Conservation (phyloP, 2,113 vertebrate species). For the Desmodus rotundus region DNA sequence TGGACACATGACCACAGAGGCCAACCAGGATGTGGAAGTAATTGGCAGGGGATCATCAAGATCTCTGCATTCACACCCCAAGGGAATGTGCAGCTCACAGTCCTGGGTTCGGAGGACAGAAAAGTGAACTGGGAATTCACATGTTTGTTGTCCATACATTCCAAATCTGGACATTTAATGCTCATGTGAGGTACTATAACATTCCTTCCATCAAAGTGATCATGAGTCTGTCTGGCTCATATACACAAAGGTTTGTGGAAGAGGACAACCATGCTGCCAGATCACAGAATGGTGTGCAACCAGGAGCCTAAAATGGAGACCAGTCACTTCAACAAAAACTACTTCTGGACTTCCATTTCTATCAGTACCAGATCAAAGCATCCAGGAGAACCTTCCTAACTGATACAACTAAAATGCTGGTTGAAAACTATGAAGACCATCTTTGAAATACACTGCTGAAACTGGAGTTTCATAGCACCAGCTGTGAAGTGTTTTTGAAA, state of each 20-base stretch:
- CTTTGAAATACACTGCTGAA: background rate
- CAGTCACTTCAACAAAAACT: too few relatives aligned
- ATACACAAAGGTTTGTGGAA: background rate
- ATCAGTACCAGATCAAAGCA: background rate
- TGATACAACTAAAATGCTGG: background rate
- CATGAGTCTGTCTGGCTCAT: too few relatives aligned
- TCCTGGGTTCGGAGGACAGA: background rate
- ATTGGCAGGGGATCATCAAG: background rate
- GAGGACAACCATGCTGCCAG: background rate
- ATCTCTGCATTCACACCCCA: accelerated
- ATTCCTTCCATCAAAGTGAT: background rate
- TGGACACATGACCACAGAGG: too few relatives aligned
- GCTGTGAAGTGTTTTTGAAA: background rate
- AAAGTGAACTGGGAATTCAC: background rate
- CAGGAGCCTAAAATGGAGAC: background rate
- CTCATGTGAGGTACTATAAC: background rate
- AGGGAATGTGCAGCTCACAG: background rate
- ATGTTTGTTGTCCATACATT: accelerated
- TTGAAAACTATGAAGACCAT: background rate
- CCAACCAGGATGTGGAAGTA: background rate
- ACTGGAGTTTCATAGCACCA: background rate
- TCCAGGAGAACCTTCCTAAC: background rate
- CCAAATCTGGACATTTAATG: background rate
- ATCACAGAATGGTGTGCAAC: too few relatives aligned
- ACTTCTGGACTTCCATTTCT: background rate